Base-by-base conservation (phyloP, 2,797 vertebrate genomes). In the Rhinoraja longicauda region DNA sequence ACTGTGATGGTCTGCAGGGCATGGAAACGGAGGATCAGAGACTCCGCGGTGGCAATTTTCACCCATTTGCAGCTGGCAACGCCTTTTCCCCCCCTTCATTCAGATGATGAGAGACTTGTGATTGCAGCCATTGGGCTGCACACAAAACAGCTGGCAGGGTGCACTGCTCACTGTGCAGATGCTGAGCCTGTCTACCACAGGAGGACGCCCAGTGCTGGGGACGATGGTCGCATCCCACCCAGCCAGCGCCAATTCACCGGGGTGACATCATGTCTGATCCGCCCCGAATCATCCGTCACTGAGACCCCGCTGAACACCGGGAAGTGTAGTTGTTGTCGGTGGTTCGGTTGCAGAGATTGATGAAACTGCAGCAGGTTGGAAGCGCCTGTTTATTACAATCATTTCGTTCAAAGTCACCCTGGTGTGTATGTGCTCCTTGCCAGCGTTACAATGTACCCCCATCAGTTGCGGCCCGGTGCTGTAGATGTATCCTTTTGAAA, bases 31-130 rank as follows among this genome's bases (percentile, higher is more conserved):
- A 84, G 36, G 19, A 91, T 39, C 88, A 39, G 67, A 75, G 24
- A 4, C 67, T 91, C 19, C 10, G 36, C 12, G 67, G 21, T 26
- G 62, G 90, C 21, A 45, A 7, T 45, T 26, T 17, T 91, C 90
- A 10, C 90, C 90, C 90, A 91, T 91, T 73, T 75, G 70, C 90
- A 73, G 90, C 70, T 75, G 90, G 39, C 90, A 75, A 92, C 90
- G 90, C 90, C 90, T 92, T 75, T 75, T 15, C 45, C 4, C 4
- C 45, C 45, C 4, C 45, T 45, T 92, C 90, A 92, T 92, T 92
- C 45, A 70, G 90, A 90, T 64, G 86, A 8, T 90, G 86, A 45
- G 39, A 45, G 9, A 92, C 15, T 70, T 73, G 67, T 9, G 21
- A n/a, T 91, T 73, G 39, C 90, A 92, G 70, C 24, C 24, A 24